Evolutionary conservation across 2,888 invertebrate species (phyloP), one percentile per base, ranked within the genome.

Genomic region (Nasonovia ribisnigri): DNA sequence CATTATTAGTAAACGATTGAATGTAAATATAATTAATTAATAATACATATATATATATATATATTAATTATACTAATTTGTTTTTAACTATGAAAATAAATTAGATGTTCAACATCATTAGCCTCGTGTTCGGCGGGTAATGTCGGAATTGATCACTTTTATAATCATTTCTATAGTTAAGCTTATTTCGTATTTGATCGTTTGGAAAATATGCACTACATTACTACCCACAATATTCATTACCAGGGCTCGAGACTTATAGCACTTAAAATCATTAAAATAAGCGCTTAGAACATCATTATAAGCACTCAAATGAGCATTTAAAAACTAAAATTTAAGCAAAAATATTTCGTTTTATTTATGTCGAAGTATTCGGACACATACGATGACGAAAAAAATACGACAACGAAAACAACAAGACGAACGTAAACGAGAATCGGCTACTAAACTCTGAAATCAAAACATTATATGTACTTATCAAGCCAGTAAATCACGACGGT

Each of bases 391-490:
- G 57, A 89, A 89, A 89, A 0, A 54, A 89, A 89, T 46, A 84
- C 84, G 84, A 43, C 0, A 84, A 84, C 26, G 84, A 84, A 84
- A 84, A 10, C 84, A 84, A 84, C 84, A 26, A 26, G 84, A 84
- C 84, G 43, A 84, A 43, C 84, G 84, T 3, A 26, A 87, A 87
- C 87, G 48, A 87, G 1, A 86, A 86, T n/a, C n/a, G 86, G 48
- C 84, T 86, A 86, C 86, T 86, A 48, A 86, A 86, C 48, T 46
- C 3, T 29, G 29, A 86, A n/a, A 86, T 48, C 86, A 86, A 48
- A 86, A 48, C 48, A 86, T 86, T 86, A 86, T 86, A 48, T 86
- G 46, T 86, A 29, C 48, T 86, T 86, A 86, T 86, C n/a, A 3
- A 6, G n/a, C n/a, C n/a, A 10, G 10, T 46, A 46, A 46, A 46